phyloP scores from a whole-genome alignment of 2,113 vertebrate genomes.

The Platysternon megacephalum region DNA sequence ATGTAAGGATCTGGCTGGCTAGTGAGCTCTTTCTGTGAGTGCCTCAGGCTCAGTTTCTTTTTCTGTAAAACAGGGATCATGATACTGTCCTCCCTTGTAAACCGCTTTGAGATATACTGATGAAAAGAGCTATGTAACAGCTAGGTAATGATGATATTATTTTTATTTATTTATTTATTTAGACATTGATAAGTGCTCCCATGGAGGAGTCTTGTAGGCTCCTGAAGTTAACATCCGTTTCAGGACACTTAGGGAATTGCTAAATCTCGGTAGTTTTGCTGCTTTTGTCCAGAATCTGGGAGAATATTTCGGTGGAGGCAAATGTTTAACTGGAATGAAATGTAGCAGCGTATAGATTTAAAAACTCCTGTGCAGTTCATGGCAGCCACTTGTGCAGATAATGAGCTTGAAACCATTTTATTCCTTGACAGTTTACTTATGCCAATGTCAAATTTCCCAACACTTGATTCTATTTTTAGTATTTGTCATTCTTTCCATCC shows the following conservation, averaged over 20 bases:
- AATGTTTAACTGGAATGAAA: neutral
- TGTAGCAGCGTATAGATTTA: neutral
- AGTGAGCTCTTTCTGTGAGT: neutral
- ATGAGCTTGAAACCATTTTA: neutral
- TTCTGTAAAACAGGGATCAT: neutral
- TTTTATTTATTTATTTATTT: too few species aligned
- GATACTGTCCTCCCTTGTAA: neutral
- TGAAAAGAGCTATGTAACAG: neutral
- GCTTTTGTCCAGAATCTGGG: neutral
- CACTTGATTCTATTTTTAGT: neutral
- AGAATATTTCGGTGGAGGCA: neutral
- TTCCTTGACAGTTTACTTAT: neutral
- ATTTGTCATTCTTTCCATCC: slow-evolving; percentile 6
- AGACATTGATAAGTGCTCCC: neutral
- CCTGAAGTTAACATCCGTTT: neutral
- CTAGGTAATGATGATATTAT: neutral
- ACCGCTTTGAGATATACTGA: neutral
- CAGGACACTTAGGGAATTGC: neutral
- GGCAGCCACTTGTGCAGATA: neutral
- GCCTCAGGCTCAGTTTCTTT: neutral
- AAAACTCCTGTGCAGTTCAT: neutral
- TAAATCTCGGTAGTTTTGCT: neutral
- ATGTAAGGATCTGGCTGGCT: neutral
- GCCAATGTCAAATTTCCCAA: slow-evolving; percentile 7
- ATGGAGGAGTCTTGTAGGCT: neutral